A percentile compares a stretch with the other conserved stretches of the same genome.
These are phyloP conservation scores for Drosophila limbata DNA, from an alignment of 2,888 invertebrate genomes.

Conservation along the genomic window DNA sequence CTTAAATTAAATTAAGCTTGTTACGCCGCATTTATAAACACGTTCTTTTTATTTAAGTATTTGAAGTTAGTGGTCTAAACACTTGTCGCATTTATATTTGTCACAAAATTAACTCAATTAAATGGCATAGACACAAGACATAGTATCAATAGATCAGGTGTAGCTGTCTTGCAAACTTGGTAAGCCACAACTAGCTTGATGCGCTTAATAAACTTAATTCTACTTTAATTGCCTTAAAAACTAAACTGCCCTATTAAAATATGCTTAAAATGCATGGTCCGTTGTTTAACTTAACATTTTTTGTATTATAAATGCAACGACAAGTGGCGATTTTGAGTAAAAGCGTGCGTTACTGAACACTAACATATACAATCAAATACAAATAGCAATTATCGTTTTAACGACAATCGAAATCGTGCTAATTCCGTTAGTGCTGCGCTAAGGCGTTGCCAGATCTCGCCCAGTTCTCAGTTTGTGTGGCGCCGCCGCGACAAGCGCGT, in stretches of 20 bases:
- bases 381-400: neutral
- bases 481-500: neutral
- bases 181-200: neutral
- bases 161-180: neutral
- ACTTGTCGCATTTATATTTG: too few species aligned
- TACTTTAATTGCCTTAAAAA: too few species aligned
- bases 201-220: neutral
- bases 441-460: neutral
- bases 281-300: neutral
- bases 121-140: too few species aligned
- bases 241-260: neutral
- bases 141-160: too few species aligned
- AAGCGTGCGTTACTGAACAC: neutral
- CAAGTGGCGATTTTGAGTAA: neutral
- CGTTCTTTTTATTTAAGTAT: too few species aligned
- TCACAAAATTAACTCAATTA: too few species aligned
- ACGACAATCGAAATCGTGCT: neutral
- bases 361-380: neutral
- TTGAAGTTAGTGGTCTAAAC: too few species aligned
- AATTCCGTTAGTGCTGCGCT: constrained; percentile 1
- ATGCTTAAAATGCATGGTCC: neutral
- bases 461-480: neutral
- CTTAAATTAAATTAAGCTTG: too few species aligned
- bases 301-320: neutral
- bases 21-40: too few species aligned